A percentile compares a stretch with the other conserved stretches of the same genome.
Conservation (phyloP, 2,797 vertebrate genomes). For the Eremophila alpestris region DNA sequence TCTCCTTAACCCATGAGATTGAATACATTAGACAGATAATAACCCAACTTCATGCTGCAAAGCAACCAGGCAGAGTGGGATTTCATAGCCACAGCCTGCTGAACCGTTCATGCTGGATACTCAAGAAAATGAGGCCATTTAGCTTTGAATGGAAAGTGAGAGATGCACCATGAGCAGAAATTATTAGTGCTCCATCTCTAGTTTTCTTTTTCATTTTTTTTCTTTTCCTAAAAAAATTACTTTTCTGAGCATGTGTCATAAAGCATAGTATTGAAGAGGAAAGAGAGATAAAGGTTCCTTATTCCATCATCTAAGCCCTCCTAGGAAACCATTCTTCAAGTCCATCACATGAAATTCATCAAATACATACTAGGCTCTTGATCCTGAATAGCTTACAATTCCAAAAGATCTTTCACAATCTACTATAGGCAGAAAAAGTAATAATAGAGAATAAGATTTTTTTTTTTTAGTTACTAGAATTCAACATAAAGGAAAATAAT, state of each 20-base stretch:
- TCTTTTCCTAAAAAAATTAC: background rate
- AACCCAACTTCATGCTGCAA: background rate
- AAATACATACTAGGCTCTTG: background rate
- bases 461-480: background rate
- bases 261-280: background rate
- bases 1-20: background rate
- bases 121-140: slow-evolving; percentile 7
- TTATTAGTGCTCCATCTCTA: background rate
- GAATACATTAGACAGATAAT: slow-evolving; percentile 19
- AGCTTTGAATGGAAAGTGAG: background rate
- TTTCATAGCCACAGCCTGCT: background rate
- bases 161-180: background rate
- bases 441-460: background rate
- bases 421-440: background rate
- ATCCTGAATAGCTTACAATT: background rate
- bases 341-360: background rate
- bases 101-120: background rate
- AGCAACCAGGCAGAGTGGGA: background rate
- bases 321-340: background rate
- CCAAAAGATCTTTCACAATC: background rate
- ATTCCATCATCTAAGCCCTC: background rate
- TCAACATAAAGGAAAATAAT: background rate
- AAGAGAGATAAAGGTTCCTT: background rate
- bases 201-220: background rate
- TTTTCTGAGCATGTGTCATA: background rate